Percentiles rank a stretch among this genome's conserved stretches.
Evolutionary conservation across 2,113 vertebrate species (phyloP).

Genomic region (Porphyrio hochstetteri): DNA sequence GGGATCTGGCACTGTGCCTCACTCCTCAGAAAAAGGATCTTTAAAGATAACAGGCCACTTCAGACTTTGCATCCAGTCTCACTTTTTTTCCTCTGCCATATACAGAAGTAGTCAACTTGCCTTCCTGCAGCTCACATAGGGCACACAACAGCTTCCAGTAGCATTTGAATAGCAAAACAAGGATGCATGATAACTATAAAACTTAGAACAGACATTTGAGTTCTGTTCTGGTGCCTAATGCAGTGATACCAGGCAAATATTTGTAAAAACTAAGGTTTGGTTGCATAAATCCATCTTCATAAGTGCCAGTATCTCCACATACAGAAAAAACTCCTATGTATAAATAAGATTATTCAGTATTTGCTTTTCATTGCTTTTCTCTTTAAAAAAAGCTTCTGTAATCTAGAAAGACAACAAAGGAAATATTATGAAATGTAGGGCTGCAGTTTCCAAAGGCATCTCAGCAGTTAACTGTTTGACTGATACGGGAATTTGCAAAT

Average conservation of each 20-base stretch:
- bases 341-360: background rate
- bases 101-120: background rate
- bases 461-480: background rate
- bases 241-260: background rate
- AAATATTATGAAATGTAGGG: background rate
- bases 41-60: background rate
- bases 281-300: background rate
- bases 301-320: background rate
- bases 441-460: background rate
- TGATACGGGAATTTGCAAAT: background rate
- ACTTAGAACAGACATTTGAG: background rate
- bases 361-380: background rate
- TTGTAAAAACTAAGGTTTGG: background rate
- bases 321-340: background rate
- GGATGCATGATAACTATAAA: background rate
- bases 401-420: background rate
- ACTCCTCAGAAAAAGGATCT: background rate
- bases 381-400: background rate
- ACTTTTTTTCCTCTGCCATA: background rate
- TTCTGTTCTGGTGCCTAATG: background rate
- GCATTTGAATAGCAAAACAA: background rate
- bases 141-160: background rate
- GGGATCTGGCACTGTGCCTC: background rate
- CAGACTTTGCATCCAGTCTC: background rate
- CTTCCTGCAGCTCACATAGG: background rate